These are phyloP conservation scores for Lithobates pipiens DNA, from an alignment of 2,797 vertebrate species.

Conservation along the genomic window DNA sequence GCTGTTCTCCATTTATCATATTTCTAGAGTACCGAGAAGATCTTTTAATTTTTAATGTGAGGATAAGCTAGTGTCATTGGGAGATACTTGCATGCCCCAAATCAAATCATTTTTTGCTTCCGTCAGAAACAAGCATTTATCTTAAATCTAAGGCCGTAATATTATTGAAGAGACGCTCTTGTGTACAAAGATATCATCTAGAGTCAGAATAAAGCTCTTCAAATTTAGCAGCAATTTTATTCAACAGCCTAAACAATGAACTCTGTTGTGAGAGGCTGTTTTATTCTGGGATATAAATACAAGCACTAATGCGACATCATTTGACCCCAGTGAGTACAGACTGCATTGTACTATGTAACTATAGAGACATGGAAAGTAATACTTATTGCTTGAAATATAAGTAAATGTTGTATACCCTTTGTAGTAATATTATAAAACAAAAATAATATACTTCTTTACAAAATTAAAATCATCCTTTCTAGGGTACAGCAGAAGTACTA, in stretches of 20 bases:
- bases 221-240: constrained; percentile 10
- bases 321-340: neutral
- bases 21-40: constrained; percentile 59
- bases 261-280: neutral
- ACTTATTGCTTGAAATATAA: neutral
- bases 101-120: constrained; percentile 52
- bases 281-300: neutral
- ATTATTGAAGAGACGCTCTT: constrained; percentile 31
- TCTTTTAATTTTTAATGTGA: constrained; percentile 62
- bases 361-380: neutral
- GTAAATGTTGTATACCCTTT: neutral
- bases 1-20: constrained; percentile 62
- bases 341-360: neutral
- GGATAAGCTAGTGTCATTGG: constrained; percentile 59
- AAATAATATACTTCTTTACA: too few species aligned
- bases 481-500: too few species aligned
- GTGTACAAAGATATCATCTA: constrained; percentile 35
- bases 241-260: neutral
- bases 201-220: constrained; percentile 5
- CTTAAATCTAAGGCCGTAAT: constrained; percentile 48
- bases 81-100: constrained; percentile 45
- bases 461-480: too few species aligned
- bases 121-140: constrained; percentile 55
- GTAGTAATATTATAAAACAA: too few species aligned
- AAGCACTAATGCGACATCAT: neutral